These are phyloP conservation scores for Arothron firmamentum DNA, from an alignment of 2,113 vertebrate species.

Conservation along the genomic window DNA sequence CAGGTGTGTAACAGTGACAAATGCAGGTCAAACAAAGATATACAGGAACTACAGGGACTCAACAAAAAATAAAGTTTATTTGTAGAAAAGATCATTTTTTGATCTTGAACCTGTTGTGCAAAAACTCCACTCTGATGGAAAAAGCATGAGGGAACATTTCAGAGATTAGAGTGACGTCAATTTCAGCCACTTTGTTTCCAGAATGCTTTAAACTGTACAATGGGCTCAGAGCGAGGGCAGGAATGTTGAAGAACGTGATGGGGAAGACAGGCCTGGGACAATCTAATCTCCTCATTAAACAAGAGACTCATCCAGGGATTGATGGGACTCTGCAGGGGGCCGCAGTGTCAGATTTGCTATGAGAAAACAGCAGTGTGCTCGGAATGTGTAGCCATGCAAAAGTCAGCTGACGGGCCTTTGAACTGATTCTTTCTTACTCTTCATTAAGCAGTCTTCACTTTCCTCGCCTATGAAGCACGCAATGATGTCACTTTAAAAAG, in stretches of 20 bases:
- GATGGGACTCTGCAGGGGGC: slow-evolving; percentile 48
- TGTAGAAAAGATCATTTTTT: no score
- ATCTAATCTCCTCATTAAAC: slow-evolving; percentile 59
- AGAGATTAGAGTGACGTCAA: background rate
- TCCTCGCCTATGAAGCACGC: background rate
- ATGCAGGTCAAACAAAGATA: slow-evolving; percentile 2
- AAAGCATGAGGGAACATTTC: slow-evolving; percentile 9
- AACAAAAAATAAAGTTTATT: no score
- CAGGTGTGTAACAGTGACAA: slow-evolving; percentile 15
- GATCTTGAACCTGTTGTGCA: no score
- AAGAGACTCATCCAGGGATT: slow-evolving; percentile 35
- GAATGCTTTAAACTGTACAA: slow-evolving; percentile 30
- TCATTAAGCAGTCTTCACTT: slow-evolving; percentile 10
- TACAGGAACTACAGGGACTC: background rate
- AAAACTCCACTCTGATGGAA: no score
- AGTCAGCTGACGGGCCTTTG: slow-evolving; percentile 52
- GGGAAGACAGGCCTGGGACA: slow-evolving; percentile 34
- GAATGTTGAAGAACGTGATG: slow-evolving; percentile 28
- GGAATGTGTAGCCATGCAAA: slow-evolving; percentile 50
- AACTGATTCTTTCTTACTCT: slow-evolving; percentile 20
- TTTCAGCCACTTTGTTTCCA: background rate
- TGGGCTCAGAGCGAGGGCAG: slow-evolving; percentile 1
- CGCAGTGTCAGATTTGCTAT: slow-evolving; percentile 44
- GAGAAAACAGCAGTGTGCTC: slow-evolving; percentile 33
- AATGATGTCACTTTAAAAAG: background rate